Evolutionary conservation across 2,797 vertebrate genomes (phyloP), one percentile per base, ranked within the genome.

Genomic region (Ateles fusciceps): DNA sequence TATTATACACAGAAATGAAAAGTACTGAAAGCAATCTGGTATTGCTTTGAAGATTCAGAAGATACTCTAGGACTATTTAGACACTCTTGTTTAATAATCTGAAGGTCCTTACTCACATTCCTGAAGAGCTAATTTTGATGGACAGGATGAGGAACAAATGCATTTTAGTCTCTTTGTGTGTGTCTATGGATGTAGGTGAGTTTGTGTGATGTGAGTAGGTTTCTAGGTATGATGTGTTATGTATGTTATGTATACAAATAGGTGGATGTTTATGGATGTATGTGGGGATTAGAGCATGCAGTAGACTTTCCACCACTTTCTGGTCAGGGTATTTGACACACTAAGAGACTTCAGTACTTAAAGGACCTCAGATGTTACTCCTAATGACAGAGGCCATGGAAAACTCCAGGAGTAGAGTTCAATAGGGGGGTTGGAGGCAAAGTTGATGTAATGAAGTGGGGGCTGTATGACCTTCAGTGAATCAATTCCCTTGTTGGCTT

Each of bases 11-110:
- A 89, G n/a, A 72, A 64, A 89, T 95, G 52, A 85, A 94, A 95
- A 80, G 48, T 46, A 55, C 55, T 76, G 92, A 75, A 75, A 75
- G 46, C 48, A 71, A 50, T 85, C 15, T 55, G 42, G 36, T 44
- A 28, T 92, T 95, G 71, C 46, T 95, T 24, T 79, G 88, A 76
- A 81, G 78, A 68, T 91, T 85, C 39, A n/a, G 76, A 92, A 91
- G 64, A 15, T 17, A 17, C 87, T 89, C 50, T n/a, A 78, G 55
- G 14, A 36, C 81, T 86, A 55, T 55, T 39, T 26, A 86, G 71
- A 79, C 46, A 19, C 36, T 78, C 36, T 52, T 15, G 6, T 26
- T 81, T 39, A 50, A 79, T 61, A 46, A 68, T 55, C 59, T 71
- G 76, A 64, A 75, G 71, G 21, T 19, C 19, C 11, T 79, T 72